Percentiles rank a stretch among this genome's conserved stretches.
Conservation (phyloP, 2,888 invertebrate species). For the Trichogramma dendrolimi region DNA sequence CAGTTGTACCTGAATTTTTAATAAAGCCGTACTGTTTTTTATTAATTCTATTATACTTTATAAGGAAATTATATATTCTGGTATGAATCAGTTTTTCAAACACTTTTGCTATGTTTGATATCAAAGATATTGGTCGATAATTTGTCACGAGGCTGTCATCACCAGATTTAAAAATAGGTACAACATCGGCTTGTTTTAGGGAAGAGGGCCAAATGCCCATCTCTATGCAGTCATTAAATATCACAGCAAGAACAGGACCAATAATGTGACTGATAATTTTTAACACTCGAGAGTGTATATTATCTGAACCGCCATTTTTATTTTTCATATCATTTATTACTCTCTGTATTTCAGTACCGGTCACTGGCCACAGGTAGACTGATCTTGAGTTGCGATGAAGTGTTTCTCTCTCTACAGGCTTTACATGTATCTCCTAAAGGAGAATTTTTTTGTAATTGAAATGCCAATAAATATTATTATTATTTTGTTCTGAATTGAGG, state of each 20-base stretch:
- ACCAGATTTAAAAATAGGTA: conserved; percentile 26
- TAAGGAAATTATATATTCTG: not conserved
- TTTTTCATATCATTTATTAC: conserved; percentile 3
- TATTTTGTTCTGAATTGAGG: too few relatives aligned
- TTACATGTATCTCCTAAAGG: too few relatives aligned
- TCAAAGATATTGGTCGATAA: conserved; percentile 10
- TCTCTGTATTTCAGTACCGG: not conserved
- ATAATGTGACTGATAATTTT: not conserved
- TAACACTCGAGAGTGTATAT: conserved; percentile 3
- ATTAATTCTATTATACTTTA: not conserved
- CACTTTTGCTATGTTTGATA: conserved; percentile 8
- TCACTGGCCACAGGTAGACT: not conserved
- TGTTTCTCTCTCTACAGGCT: too few relatives aligned
- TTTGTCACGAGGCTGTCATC: not conserved
- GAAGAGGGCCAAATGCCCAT: not conserved
- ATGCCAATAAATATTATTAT: too few relatives aligned
- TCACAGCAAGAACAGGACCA: not conserved
- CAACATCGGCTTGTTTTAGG: conserved; percentile 7
- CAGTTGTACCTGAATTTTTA: not conserved
- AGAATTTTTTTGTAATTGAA: too few relatives aligned
- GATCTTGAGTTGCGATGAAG: not conserved
- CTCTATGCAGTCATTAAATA: conserved; percentile 8
- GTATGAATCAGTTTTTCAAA: conserved; percentile 3
- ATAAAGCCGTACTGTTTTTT: conserved; percentile 5
- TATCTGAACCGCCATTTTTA: conserved; percentile 8